Evolutionary conservation across 1,140 invertebrate genomes (phyloP), one percentile per base, ranked within the genome.

Genomic region (Thaumatotibia leucotreta): DNA sequence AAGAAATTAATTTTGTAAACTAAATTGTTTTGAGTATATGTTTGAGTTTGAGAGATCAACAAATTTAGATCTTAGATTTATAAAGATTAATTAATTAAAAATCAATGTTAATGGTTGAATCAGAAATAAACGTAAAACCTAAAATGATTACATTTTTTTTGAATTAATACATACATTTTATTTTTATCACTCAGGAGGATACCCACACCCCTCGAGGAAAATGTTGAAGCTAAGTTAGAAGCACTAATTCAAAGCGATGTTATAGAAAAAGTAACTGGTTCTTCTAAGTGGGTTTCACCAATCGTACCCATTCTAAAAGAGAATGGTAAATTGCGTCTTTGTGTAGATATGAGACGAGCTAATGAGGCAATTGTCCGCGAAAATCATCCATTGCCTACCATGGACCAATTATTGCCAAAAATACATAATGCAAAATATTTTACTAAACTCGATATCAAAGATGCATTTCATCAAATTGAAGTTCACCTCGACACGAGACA

Each of bases 241-340:
- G 50, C 54, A 14, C 29, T 65, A 22, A 10, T 66, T 5, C 14
- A 58, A 23, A 1, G 1, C 11, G 74, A 72, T 39, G 72, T 78
- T 11, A 75, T 76, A 4, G 77, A 82, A 65, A 49, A 66, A 64
- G 75, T 79, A 22, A 61, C 50, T 14, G 76, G 73, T 5, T 73
- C 74, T 11, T 76, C 75, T 23, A 67, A 69, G 10, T 82, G 76
- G 74, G 65, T 78, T 22, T 80, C 79, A 58, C 76, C 77, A 27
- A 78, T 78, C 6, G 72, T 75, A 20, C 49, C 68, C 31, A 62
- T 72, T 11, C 64, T 63, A 10, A 77, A 77, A 62, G 23, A 61
- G 17, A 20, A 66, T 39, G 74, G 65, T 6, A 67, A 75, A 23
- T 66, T 79, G 17, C 50, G 75, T n/a, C 64, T 82, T 39, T 81